Base-by-base conservation (phyloP, 2,797 vertebrate species). In the Siniperca scherzeri region DNA sequence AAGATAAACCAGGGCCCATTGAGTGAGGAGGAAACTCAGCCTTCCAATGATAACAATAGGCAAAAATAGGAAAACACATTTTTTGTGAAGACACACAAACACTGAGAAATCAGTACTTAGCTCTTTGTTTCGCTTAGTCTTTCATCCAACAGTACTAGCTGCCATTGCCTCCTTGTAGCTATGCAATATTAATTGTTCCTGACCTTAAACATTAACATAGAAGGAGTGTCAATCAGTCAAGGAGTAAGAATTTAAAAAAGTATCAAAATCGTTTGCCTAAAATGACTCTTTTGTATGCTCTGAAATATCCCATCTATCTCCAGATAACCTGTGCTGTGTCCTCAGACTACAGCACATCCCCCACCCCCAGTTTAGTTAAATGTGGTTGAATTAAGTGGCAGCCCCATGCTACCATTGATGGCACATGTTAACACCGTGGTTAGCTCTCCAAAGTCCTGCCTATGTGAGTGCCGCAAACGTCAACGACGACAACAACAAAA, bases 361-460 rank as follows among this genome's bases (percentile, higher is more conserved):
- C 21, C n/a, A 5, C 46, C 36, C 33, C 36, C 62, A n/a, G 67
- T 53, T 76, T 5, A 70, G 53, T 46, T 38, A 42, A 74, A 74
- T 25, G 77, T 38, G 61, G 53, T 13, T 67, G 53, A 81, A 59
- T 79, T 50, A 85, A 74, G 83, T 64, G 70, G 68, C 72, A 69
- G 61, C 64, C 27, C 42, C 70, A 33, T 46, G 70, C 76, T 71
- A 55, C 53, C 71, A 77, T 14, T 59, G 57, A 70, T 50, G 80
- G 78, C 81, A 82, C 74, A 73, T 75, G 83, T 79, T 90, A 80
- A 73, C 68, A 67, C 60, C 2, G 30, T 52, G 74, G 77, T 74
- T 21, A n/a, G 74, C 70, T 81, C 84, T 86, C 69, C 68, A 27
- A 80, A 80, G 74, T 64, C 62, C 67, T 36, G 44, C 62, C 61